Evolutionary conservation across 2,113 vertebrate genomes (phyloP).

Genomic region (Cichladusa arquata): DNA sequence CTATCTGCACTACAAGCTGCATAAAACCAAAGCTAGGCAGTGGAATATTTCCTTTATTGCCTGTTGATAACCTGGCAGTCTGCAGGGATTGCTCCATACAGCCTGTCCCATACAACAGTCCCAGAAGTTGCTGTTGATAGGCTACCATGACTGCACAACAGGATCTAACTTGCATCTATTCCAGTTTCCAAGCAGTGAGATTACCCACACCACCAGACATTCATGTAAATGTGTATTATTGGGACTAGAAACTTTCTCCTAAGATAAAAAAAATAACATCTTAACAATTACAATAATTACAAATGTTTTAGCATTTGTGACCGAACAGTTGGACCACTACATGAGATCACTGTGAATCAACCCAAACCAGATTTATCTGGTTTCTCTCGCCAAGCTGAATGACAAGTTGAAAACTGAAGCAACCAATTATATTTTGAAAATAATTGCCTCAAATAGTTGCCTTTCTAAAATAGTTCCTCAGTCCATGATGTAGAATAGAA

Average conservation of each 20-base stretch:
- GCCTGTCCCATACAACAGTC: neutral
- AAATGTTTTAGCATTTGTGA: constrained; percentile 3
- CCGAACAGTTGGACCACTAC: constrained; percentile 6
- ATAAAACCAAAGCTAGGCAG: neutral
- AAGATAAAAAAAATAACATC: neutral
- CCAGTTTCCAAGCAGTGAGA: neutral
- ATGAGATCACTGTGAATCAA: neutral
- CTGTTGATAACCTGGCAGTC: neutral
- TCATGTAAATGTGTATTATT: neutral
- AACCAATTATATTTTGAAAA: neutral
- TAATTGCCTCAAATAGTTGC: neutral
- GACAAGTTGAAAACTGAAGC: neutral
- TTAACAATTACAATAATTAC: neutral
- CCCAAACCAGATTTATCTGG: neutral
- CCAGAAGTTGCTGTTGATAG: neutral
- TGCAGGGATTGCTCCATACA: neutral
- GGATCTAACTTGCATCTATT: neutral
- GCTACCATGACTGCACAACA: neutral
- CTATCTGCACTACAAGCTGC: constrained; percentile 2
- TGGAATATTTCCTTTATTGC: constrained; percentile 48
- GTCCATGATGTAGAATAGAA: neutral
- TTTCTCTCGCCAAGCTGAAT: neutral
- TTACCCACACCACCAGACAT: neutral
- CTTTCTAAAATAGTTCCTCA: neutral
- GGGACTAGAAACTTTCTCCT: neutral